These are phyloP conservation scores for Jordanella pulchra DNA, from an alignment of 2,797 vertebrate species.

Conservation along the genomic window DNA sequence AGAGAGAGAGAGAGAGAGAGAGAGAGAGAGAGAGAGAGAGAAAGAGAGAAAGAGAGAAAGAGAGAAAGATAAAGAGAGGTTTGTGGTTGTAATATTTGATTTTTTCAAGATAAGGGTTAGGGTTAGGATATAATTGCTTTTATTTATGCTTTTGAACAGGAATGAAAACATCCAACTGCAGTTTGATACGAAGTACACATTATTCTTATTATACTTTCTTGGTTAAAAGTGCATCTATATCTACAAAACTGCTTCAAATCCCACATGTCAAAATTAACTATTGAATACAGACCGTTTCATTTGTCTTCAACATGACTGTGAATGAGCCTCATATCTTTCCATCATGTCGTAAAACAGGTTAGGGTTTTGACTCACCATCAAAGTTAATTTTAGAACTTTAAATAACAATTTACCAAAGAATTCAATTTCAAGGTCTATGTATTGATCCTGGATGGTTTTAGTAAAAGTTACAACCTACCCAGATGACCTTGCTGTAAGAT, in stretches of 20 bases:
- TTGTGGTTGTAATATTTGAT: neutral
- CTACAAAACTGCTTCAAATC: neutral
- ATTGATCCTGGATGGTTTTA: neutral
- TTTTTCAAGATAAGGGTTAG: too few relatives aligned
- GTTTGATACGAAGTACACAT: neutral
- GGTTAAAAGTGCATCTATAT: neutral
- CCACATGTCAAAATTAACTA: neutral
- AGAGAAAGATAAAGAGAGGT: slow-evolving; percentile 2
- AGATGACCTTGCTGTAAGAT: neutral
- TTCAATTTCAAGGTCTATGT: neutral
- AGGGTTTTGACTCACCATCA: neutral
- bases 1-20: slow-evolving; percentile 15
- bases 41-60: neutral
- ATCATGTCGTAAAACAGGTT: neutral
- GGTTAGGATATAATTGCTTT: too few relatives aligned
- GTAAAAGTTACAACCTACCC: neutral
- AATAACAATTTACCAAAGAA: neutral
- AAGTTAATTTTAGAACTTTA: neutral
- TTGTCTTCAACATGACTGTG: neutral
- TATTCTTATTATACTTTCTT: neutral
- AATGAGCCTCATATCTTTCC: neutral
- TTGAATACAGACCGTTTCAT: neutral
- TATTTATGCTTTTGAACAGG: too few relatives aligned
- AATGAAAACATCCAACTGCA: neutral
- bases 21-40: slow-evolving; percentile 7